These are phyloP conservation scores for Drosophila takahashii DNA, from an alignment of 1,140 invertebrate species.

Conservation along the genomic window DNA sequence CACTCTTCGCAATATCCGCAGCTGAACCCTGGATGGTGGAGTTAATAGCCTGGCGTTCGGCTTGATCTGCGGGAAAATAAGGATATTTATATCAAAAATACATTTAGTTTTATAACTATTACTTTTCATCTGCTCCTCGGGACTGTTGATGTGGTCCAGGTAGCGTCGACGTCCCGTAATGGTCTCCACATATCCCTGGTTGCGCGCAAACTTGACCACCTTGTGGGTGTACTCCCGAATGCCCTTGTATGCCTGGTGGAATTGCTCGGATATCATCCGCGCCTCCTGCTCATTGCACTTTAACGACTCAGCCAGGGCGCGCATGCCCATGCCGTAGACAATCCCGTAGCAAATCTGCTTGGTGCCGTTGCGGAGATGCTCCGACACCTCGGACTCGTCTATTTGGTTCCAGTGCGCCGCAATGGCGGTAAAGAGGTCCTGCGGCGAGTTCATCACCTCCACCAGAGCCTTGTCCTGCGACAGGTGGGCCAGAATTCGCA, in stretches of 20 bases:
- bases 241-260: slow-evolving; percentile 93
- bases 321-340: slow-evolving; percentile 98
- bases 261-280: slow-evolving; percentile 91
- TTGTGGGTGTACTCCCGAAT: slow-evolving; percentile 89
- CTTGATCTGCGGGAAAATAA: slow-evolving; percentile 87
- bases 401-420: slow-evolving; percentile 93
- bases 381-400: slow-evolving; percentile 87
- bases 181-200: slow-evolving; percentile 93
- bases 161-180: slow-evolving; percentile 91
- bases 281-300: slow-evolving; percentile 93
- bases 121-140: slow-evolving; percentile 87
- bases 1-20: slow-evolving; percentile 96
- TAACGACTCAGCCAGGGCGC: slow-evolving; percentile 92
- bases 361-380: slow-evolving; percentile 92
- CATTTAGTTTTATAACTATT: not conserved
- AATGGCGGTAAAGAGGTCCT: slow-evolving; percentile 95
- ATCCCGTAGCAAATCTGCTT: slow-evolving; percentile 99
- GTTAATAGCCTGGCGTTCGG: slow-evolving; percentile 98
- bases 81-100: not conserved
- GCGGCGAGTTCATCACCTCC: slow-evolving; percentile 89
- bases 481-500: slow-evolving; percentile 96
- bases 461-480: slow-evolving; percentile 91
- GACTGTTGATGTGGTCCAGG: slow-evolving; percentile 91
- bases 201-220: slow-evolving; percentile 89
- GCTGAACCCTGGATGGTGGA: slow-evolving; percentile 98